Percentiles rank a stretch among this genome's conserved stretches.
These are phyloP conservation scores for Diprion similis DNA, from an alignment of 1,140 invertebrate genomes.

Conservation along the genomic window DNA sequence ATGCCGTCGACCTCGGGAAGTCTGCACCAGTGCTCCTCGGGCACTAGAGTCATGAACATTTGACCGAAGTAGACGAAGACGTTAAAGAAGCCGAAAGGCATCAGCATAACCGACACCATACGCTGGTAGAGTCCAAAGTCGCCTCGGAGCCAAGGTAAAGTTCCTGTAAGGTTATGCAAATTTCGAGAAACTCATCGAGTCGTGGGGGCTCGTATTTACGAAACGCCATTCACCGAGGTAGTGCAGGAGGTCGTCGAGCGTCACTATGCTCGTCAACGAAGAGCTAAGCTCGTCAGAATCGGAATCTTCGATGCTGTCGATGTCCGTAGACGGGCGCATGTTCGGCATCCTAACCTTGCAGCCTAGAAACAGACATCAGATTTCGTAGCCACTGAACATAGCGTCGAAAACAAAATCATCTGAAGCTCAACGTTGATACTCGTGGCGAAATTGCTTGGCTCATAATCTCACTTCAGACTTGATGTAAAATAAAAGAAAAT, in stretches of 20 bases:
- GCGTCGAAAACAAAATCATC: not conserved
- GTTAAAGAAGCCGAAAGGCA: constrained; percentile 30
- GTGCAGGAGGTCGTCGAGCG: too few species aligned
- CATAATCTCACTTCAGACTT: not conserved
- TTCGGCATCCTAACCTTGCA: not conserved
- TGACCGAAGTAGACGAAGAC: constrained; percentile 35
- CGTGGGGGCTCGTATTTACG: too few species aligned
- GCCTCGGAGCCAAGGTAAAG: constrained; percentile 16
- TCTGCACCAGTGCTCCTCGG: constrained; percentile 34
- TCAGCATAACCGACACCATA: constrained; percentile 29
- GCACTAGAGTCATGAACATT: constrained; percentile 31
- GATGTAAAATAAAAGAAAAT: too few species aligned
- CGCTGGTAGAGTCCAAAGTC: constrained; percentile 36
- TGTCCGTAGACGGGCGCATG: not conserved
- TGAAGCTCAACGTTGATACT: not conserved
- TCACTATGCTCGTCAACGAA: too few species aligned
- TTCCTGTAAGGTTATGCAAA: too few species aligned
- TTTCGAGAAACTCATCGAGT: too few species aligned
- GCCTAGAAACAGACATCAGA: too few species aligned
- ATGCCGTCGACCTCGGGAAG: constrained; percentile 18
- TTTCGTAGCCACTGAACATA: too few species aligned
- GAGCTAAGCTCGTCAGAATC: too few species aligned
- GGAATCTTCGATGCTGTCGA: not conserved
- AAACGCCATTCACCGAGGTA: too few species aligned
- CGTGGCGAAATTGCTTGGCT: not conserved